Evolutionary conservation across 2,888 invertebrate species (phyloP), one percentile per base, ranked within the genome.

Genomic region (Ichneumoninae sp.): DNA sequence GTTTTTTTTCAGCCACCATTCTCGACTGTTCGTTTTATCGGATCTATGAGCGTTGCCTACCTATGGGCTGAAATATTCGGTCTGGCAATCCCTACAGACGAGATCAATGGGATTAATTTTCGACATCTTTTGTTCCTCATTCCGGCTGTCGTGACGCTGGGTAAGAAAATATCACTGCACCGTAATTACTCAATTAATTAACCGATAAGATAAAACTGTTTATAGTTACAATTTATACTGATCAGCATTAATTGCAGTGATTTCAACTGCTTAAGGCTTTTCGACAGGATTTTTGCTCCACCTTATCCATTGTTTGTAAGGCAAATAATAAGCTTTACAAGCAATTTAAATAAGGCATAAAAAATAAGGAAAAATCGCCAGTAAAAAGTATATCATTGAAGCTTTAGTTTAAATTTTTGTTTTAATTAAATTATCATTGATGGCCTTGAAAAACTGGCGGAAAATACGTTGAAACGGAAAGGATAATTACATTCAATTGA

Each of bases 21-120:
- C 93, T 97, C 97, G 0, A 95, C 96, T 80, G 96, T 96, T 87
- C 95, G 98, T 69, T 97, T 97, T 91, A 95, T 96, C 75, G 97
- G 97, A 0, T 96, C 96, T 93, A 94, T 97, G 75, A 95, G 97
- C 94, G 96, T 97, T 19, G 96, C 97, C 1, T 97, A 97, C 92
- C 94, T 97, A 0, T 97, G 97, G 96, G 97, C 97, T 0, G 96
- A 97, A 91, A 94, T 98, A 86, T 94, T 96, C 87, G 95, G 96
- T 92, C 94, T 96, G 82, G 97, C 98, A 0, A 96, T 98, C 83
- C 98, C 98, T 0, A 95, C 96, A 70, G 96, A 97, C 47, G 95
- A 96, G 85, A 93, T 97, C 36, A 95, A 94, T 89, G 97, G 97
- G 16, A 94, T 97, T 68, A 96, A 96, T 90, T 96, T 97, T 93